Conservation (phyloP, 2,113 vertebrate genomes). For the Apaloderma vittatum region DNA sequence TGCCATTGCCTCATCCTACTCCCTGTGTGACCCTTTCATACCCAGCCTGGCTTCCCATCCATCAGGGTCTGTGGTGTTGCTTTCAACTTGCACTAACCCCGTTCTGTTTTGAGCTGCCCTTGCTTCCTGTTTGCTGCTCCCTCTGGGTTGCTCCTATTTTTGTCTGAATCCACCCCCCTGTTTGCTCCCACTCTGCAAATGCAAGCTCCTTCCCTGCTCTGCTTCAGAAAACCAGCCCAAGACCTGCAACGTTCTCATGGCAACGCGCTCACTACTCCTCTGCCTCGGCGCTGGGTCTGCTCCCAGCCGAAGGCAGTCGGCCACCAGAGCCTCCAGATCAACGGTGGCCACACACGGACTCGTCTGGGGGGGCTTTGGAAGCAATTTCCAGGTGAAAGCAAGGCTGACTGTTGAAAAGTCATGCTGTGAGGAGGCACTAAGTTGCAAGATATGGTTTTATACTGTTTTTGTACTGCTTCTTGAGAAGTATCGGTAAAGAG, state of each 20-base stretch:
- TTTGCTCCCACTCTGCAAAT: background rate
- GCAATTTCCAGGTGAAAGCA: background rate
- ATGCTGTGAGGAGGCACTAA: background rate
- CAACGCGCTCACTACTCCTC: background rate
- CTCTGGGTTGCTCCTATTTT: background rate
- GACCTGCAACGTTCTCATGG: background rate
- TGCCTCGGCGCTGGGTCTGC: background rate
- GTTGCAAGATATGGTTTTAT: no score
- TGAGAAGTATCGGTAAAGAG: no score
- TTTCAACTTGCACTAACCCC: background rate
- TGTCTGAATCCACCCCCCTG: background rate
- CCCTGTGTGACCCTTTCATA: background rate
- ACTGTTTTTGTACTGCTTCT: no score
- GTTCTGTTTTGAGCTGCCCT: background rate
- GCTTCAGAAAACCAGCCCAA: background rate
- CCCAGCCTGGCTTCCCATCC: background rate
- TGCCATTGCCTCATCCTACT: background rate
- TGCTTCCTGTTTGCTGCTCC: background rate
- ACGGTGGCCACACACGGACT: rapidly evolving
- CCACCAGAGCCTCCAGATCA: rapidly evolving
- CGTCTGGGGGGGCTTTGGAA: background rate
- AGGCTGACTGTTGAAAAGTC: background rate
- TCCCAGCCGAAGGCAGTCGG: background rate
- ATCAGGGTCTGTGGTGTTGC: background rate
- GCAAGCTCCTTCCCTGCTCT: background rate